Conservation (phyloP, 92 coral and sea anemone species). For the Epizoanthus stellaris region DNA sequence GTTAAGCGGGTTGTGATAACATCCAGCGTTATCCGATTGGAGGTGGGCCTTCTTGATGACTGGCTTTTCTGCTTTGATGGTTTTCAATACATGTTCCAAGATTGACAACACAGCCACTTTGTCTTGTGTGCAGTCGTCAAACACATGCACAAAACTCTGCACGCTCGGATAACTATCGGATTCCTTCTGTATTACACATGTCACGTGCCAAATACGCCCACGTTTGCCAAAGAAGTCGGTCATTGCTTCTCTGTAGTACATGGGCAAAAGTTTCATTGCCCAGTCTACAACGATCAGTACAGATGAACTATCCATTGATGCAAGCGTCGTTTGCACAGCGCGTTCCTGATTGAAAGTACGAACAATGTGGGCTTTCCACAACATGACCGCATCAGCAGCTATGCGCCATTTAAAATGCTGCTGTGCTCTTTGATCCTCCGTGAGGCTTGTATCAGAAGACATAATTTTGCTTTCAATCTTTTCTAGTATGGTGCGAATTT, state of each 20-base stretch:
- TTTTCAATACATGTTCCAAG: neutral
- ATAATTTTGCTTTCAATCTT: conserved; percentile 15
- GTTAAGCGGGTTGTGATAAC: conserved; percentile 13
- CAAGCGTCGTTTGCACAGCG: neutral
- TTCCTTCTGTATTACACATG: neutral
- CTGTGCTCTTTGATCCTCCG: neutral
- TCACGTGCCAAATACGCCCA: neutral
- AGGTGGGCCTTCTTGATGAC: neutral
- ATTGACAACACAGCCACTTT: neutral
- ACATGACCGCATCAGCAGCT: neutral
- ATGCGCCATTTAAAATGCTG: too few relatives aligned
- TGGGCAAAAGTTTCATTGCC: neutral
- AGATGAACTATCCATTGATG: neutral
- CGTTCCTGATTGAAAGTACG: neutral
- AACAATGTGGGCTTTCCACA: neutral
- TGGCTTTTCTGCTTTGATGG: neutral
- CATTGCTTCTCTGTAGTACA: neutral
- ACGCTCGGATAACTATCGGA: neutral
- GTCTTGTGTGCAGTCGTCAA: neutral
- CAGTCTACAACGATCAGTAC: neutral
- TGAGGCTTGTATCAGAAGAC: neutral
- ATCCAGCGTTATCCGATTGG: conserved; percentile 28
- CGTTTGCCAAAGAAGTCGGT: neutral
- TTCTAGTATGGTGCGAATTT: conserved; percentile 4
- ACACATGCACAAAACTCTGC: neutral